Evolutionary conservation across 2,113 vertebrate genomes (phyloP).

Genomic region (Platysteira castanea): DNA sequence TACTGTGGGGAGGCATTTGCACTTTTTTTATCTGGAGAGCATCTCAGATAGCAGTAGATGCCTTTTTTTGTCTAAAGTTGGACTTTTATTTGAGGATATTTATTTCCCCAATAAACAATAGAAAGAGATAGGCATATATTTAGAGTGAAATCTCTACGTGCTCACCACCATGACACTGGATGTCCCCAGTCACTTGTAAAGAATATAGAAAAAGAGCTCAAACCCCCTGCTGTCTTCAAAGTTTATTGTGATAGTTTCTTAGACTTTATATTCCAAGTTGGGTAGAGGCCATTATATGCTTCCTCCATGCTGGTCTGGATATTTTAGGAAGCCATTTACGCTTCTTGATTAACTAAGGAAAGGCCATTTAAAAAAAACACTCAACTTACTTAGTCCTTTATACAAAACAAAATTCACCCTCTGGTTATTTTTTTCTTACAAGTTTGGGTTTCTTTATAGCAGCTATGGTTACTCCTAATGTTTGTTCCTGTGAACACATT

Average conservation of each 20-base stretch:
- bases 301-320: not conserved
- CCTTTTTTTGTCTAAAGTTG: not conserved
- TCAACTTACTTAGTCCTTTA: not conserved
- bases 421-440: not conserved
- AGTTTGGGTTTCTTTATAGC: not conserved
- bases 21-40: not conserved
- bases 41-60: not conserved
- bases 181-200: not conserved
- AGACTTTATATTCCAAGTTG: not conserved
- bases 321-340: not conserved
- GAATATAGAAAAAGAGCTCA: not conserved
- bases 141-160: not conserved
- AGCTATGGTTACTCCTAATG: not conserved
- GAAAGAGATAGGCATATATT: not conserved
- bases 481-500: not conserved
- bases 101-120: not conserved
- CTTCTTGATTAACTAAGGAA: not conserved
- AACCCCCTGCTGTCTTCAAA: not conserved
- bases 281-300: not conserved
- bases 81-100: not conserved
- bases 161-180: not conserved
- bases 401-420: not conserved
- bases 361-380: not conserved
- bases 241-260: not conserved
- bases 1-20: rapidly evolving